Evolutionary conservation across 2,797 vertebrate genomes (phyloP), one percentile per base, ranked within the genome.

Genomic region (Chelidonichthys spinosus): DNA sequence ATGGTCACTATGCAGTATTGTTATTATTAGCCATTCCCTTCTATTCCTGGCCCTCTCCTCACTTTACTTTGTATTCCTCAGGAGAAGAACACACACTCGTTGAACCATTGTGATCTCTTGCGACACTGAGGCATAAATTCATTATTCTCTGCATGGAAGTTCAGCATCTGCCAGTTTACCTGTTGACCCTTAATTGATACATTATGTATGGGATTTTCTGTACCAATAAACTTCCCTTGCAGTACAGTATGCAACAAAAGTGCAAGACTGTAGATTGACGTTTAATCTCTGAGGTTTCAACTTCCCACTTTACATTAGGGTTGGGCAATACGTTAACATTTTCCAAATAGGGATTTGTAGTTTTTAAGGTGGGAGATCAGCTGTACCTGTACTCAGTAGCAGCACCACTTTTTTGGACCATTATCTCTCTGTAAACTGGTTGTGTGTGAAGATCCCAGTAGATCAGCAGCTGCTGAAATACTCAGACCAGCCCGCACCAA

Each of bases 1-100:
- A 63, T 71, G 67, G 62, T 44, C 37, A 35, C 62, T 39, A 62
- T 63, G 32, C 62, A 15, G 3, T 66, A n/a, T 47, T 68, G 14
- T 43, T 69, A 9, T 17, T 55, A 6, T 40, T 66, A 9, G 14
- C 6, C 13, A 14, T 5, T 13, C 40, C 53, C 40, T 13, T 17
- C 14, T 42, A 1, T 7, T 63, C 5, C 6, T 49, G 17, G 11
- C 49, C 46, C 44, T 15, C 5, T 9, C 65, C n/a, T 55, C 36
- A 55, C 46, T 7, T 53, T 11, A 40, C 42, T 36, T 55, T 49
- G 40, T 35, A 18, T 14, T 44, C 52, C 4, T 42, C 13, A 13
- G 42, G 14, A 47, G 66, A 58, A 58, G 0, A 50, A 37, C 17
- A 6, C 8, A 46, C 6, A n/a, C 1, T 50, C n/a, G 18, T 61